Evolutionary conservation across 2,888 invertebrate genomes (phyloP), one percentile per base, ranked within the genome.

Genomic region (Eremobia ochroleuca): DNA sequence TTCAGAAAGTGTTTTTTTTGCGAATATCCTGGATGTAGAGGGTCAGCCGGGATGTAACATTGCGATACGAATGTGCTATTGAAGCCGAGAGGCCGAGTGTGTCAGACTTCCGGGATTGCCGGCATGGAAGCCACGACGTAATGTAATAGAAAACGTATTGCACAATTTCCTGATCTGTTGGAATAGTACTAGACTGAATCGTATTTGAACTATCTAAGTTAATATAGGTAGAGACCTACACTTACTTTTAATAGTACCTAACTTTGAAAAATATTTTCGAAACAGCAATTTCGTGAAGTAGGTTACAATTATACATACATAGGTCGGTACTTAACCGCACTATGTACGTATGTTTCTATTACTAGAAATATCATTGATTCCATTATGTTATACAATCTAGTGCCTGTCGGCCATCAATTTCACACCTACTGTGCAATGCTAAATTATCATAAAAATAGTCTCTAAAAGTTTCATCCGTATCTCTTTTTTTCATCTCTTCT

Each of bases 61-160:
- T 81, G 77, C 81, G 81, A 83, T 80, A 83, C 76, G 82, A 84
- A 87, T 81, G 71, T 81, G 81, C 79, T 78, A 84, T 82, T 87
- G 76, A 78, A 83, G 84, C 64, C 62, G 79, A 83, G 85, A 87
- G 85, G 76, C 76, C 80, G 87, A 86, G 85, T 88, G 83, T 91
- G 89, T 88, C 88, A 89, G 85, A 89, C 93, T 93, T 94, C 93
- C 94, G 93, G 93, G 92, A 92, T 89, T 87, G 83, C 73, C 81
- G 86, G 90, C 90, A 88, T 91, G 92, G 92, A 93, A 94, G 91
- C 90, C 89, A 91, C 90, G 89, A 86, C 83, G 87, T 90, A 90
- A 92, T 92, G 90, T 91, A 92, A 93, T 92, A 91, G 92, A 92
- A 93, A 92, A 90, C 91, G 87, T 92, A 93, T 95, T 94, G 90